Evolutionary conservation across 2,113 vertebrate species (phyloP).

Genomic region (Etheostoma spectabile): DNA sequence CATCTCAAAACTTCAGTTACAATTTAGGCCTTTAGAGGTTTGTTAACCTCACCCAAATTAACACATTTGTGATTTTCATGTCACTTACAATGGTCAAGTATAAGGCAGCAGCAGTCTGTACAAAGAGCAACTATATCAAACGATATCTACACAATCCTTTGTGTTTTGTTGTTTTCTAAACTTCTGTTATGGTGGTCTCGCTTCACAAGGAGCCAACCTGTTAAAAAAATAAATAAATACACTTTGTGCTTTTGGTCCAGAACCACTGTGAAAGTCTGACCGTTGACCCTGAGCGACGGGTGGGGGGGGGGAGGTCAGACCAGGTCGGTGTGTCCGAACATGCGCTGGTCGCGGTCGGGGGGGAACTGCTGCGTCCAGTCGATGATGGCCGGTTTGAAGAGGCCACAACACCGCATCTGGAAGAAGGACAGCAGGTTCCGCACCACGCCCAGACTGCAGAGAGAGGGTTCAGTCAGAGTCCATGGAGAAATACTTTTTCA

Average conservation of each 20-base stretch:
- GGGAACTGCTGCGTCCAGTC: conserved; percentile 94
- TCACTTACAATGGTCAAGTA: conserved; percentile 56
- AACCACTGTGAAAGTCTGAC: conserved; percentile 30
- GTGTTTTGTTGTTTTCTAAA: background rate
- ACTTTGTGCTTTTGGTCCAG: conserved; percentile 74
- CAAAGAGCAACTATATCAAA: conserved; percentile 43
- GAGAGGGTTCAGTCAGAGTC: background rate
- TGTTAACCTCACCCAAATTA: background rate
- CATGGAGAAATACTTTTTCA: background rate
- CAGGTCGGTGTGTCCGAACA: conserved; percentile 83
- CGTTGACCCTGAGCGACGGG: conserved; percentile 36
- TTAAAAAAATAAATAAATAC: conserved; percentile 76
- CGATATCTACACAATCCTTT: conserved; percentile 16
- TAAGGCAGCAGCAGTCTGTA: conserved; percentile 77
- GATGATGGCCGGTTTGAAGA: conserved; percentile 87
- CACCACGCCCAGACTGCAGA: conserved; percentile 87
- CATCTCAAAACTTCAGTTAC: conserved; percentile 51
- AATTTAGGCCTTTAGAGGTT: conserved; percentile 41
- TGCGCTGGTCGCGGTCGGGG: conserved; percentile 77
- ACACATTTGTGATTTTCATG: conserved; percentile 29
- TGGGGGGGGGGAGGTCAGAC: conserved; percentile 80
- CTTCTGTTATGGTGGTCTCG: background rate
- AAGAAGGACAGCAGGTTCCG: conserved; percentile 95
- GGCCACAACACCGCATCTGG: conserved; percentile 91
- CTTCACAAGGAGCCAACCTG: conserved; percentile 24